phyloP scores from a whole-genome alignment of 2,888 invertebrate genomes.

The Eueremaeus valkanovi region DNA sequence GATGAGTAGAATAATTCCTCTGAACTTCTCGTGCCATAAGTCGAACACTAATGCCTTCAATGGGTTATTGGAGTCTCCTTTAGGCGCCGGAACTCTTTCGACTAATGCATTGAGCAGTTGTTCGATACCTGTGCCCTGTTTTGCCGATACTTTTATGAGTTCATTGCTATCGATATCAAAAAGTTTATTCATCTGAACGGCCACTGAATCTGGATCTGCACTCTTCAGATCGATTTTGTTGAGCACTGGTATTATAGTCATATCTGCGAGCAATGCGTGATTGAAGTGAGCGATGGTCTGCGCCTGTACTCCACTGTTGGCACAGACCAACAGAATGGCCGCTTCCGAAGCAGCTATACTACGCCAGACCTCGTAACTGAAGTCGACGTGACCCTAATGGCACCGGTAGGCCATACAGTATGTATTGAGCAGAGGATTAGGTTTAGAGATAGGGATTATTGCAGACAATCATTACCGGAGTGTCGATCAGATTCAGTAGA shows the following conservation, averaged over 20 bases:
- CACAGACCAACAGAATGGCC: slow-evolving; percentile 88
- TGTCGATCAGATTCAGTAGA: slow-evolving; percentile 90
- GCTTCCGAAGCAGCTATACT: slow-evolving; percentile 92
- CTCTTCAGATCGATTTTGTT: slow-evolving; percentile 95
- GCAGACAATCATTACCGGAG: slow-evolving; percentile 65
- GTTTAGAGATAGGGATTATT: no score
- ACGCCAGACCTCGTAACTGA: slow-evolving; percentile 88
- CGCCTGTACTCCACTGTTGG: slow-evolving; percentile 89
- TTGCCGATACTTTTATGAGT: slow-evolving; percentile 84
- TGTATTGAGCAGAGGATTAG: no score
- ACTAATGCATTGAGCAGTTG: slow-evolving; percentile 73
- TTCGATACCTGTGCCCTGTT: slow-evolving; percentile 77
- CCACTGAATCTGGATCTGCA: slow-evolving; percentile 78
- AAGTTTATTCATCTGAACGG: slow-evolving; percentile 69
- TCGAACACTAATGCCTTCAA: slow-evolving; percentile 85
- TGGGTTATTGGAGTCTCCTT: slow-evolving; percentile 53
- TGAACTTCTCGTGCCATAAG: slow-evolving; percentile 85
- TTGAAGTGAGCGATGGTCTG: slow-evolving; percentile 97
- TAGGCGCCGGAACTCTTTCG: slow-evolving; percentile 66
- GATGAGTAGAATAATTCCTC: slow-evolving; percentile 71
- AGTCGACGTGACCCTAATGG: slow-evolving; percentile 86
- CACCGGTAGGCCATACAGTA: slow-evolving; percentile 37
- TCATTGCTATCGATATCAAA: slow-evolving; percentile 72
- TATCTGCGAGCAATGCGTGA: slow-evolving; percentile 74
- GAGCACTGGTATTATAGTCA: slow-evolving; percentile 81